These are phyloP conservation scores for Abrostola triplasia DNA, from an alignment of 2,888 invertebrate genomes.

Conservation along the genomic window DNA sequence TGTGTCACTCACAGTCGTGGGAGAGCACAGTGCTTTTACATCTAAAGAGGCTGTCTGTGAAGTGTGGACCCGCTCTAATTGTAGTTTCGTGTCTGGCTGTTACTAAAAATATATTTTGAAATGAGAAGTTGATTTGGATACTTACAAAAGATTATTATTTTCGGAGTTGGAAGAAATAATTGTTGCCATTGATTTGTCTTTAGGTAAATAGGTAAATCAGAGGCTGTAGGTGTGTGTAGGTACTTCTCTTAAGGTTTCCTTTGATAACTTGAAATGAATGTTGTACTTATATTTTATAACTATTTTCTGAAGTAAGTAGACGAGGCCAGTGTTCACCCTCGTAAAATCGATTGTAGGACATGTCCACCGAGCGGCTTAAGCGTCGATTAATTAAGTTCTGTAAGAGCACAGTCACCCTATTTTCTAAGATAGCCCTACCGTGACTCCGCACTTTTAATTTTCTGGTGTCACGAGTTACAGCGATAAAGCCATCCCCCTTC, in stretches of 20 bases:
- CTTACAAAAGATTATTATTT: background rate
- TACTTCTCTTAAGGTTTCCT: background rate
- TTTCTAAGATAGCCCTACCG: slow-evolving; percentile 79
- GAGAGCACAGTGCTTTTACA: slow-evolving; percentile 56
- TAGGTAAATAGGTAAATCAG: background rate
- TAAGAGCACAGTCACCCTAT: slow-evolving; percentile 82
- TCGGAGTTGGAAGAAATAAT: background rate
- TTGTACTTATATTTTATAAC: slow-evolving; percentile 35
- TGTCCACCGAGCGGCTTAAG: slow-evolving; percentile 63
- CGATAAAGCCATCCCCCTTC: slow-evolving; percentile 78
- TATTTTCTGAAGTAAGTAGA: slow-evolving; percentile 27
- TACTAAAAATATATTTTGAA: background rate
- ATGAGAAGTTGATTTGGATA: background rate
- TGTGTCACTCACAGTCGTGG: slow-evolving; percentile 60
- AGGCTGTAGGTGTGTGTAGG: background rate
- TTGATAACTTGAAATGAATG: background rate
- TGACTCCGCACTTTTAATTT: slow-evolving; percentile 86
- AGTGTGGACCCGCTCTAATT: slow-evolving; percentile 10
- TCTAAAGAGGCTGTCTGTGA: slow-evolving; percentile 46
- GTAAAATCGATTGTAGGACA: slow-evolving; percentile 52
- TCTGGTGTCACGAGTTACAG: slow-evolving; percentile 83
- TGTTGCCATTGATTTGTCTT: background rate
- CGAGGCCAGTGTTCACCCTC: slow-evolving; percentile 30
- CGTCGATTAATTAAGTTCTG: slow-evolving; percentile 84
- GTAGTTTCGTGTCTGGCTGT: slow-evolving; percentile 9